Conservation (phyloP, 2,113 vertebrate genomes). For the Halichoerus grypus region DNA sequence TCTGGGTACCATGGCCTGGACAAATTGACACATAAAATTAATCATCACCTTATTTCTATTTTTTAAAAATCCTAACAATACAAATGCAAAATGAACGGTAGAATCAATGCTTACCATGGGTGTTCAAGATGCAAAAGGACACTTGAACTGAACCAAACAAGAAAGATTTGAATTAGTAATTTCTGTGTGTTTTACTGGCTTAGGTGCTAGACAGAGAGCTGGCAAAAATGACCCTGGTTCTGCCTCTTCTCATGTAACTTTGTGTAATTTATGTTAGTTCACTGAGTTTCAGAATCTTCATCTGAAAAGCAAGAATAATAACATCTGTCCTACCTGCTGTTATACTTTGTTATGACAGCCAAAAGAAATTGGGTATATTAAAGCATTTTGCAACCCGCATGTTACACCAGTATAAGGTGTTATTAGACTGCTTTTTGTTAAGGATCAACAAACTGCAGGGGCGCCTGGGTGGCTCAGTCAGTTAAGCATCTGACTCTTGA, state of each 20-base stretch:
- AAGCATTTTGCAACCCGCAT: conserved; percentile 1
- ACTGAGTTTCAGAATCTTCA: background rate
- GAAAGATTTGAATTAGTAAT: background rate
- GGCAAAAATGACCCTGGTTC: background rate
- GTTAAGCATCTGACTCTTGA: background rate
- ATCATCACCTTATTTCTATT: background rate
- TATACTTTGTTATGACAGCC: background rate
- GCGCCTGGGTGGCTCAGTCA: background rate
- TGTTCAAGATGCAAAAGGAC: background rate
- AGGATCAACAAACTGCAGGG: background rate
- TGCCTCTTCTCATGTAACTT: background rate
- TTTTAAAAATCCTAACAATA: background rate
- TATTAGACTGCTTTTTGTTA: conserved; percentile 20
- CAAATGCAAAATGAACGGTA: background rate
- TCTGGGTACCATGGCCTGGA: background rate
- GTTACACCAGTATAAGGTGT: background rate
- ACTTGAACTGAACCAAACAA: background rate
- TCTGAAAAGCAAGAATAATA: background rate
- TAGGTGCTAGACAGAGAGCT: background rate
- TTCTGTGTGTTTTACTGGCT: background rate
- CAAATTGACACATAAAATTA: background rate
- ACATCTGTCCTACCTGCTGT: background rate
- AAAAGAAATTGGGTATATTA: background rate
- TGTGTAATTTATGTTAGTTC: background rate
- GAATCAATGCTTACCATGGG: background rate